Evolutionary conservation across 1,140 invertebrate species (phyloP), one percentile per base, ranked within the genome.

Genomic region (Nymphalis io): DNA sequence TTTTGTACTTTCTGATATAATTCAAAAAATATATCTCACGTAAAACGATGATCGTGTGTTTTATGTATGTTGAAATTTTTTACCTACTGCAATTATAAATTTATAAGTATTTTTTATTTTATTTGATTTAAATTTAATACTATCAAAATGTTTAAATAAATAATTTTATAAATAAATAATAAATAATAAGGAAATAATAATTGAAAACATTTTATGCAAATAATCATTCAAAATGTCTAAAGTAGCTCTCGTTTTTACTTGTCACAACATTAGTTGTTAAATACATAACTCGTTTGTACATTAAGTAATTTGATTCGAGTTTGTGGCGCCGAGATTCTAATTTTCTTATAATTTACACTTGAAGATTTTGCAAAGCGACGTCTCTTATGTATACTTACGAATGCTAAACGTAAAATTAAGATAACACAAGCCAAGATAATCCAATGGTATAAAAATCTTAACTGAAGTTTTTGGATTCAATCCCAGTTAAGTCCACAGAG

Each of bases 291-390:
- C 16, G 44, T 46, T 42, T 46, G 44, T 18, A 46, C 15, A 46
- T 46, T 46, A 46, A 16, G n/a, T 46, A 46, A 46, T 46, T 46
- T 46, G n/a, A 46, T 46, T 46, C n/a, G 15, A n/a, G n/a, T n/a
- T 46, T 46, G 44, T 16, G n/a, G 44, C 15, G 44, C 44, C n/a
- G n/a, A 46, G 44, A 16, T n/a, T 46, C 44, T 46, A 15, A 16
- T n/a, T 33, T 33, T 33, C n/a, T 16, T 16, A 46, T 46, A 46
- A 46, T 46, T 48, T n/a, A 48, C 15, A n/a, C 15, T 18, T 48
- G 8, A 48, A 48, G 44, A 48, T 48, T 48, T 18, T 33, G 10
- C n/a, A 48, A n/a, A 48, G 44, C 44, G 3, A 10, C 15, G 8
- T 3, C 2, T 6, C 44, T 46, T 3, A 16, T n/a, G 15, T 46